Conservation (phyloP, 2,888 invertebrate genomes). For the Sipunculus nudus region DNA sequence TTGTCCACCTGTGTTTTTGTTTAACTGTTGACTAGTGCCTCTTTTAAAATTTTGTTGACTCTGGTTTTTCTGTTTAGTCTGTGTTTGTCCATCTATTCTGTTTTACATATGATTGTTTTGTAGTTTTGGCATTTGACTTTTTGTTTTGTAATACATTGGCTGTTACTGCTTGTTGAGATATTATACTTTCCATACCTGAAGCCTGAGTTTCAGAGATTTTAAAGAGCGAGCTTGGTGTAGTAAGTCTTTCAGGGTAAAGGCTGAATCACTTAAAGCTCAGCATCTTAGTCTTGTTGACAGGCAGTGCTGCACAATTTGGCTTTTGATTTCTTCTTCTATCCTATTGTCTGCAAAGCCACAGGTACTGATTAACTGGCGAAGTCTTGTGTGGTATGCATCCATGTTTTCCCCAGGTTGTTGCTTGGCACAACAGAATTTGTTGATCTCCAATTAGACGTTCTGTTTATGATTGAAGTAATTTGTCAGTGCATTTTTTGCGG, state of each 20-base stretch:
- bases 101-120: no score
- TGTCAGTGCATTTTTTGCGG: constrained; percentile 7
- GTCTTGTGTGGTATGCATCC: neutral
- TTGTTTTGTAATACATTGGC: no score
- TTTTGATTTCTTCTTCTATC: constrained; percentile 33
- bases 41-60: no score
- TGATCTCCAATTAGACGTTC: constrained; percentile 5
- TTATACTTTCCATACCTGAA: neutral
- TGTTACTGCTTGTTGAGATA: no score
- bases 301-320: constrained; percentile 27
- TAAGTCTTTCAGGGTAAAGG: constrained; percentile 7
- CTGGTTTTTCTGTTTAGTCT: no score
- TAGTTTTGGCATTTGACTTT: no score
- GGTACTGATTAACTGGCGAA: constrained; percentile 2
- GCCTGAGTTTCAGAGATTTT: neutral
- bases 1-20: no score
- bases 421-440: constrained; percentile 10
- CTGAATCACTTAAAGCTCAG: constrained; percentile 11
- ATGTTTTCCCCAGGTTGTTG: constrained; percentile 8
- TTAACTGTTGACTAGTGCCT: no score
- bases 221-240: neutral
- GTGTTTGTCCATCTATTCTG: no score
- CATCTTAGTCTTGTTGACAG: constrained; percentile 18
- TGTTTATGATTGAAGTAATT: constrained; percentile 14
- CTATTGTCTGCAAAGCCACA: constrained; percentile 16